Base-by-base conservation (phyloP, 1,140 invertebrate species). In the Heliconius hermathena region DNA sequence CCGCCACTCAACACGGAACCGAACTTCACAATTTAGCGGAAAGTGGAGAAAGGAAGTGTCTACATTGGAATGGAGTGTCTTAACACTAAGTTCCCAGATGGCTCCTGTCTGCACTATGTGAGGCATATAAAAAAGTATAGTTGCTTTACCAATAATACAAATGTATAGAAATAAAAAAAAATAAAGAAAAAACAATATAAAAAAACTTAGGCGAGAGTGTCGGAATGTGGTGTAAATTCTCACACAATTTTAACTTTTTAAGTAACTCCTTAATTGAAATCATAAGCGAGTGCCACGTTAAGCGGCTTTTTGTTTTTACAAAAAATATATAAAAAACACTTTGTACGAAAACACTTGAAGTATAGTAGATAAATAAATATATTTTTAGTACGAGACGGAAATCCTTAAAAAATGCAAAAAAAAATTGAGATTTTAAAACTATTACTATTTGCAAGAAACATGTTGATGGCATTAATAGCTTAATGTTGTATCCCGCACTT, bases 211-310 rank as follows among this genome's bases (percentile, higher is more conserved):
- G 54, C 9, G 20, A 29, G 9, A 70, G 60, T 71, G 49, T 60
- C 60, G 57, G 80, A 85, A 85, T 85, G 76, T 84, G 85, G 81
- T 86, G 86, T 87, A 84, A 83, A 86, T 86, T 87, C 85, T 88
- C 83, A 88, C 87, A 86, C 84, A 82, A 71, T 80, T 86, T 88
- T 86, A 26, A 74, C 83, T 82, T 73, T 18, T 71, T 49, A 84
- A 46, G 57, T 78, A 73, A 66, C 26, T 74, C 52, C 74, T 84
- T 89, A 84, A 89, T 89, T 87, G 78, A 86, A 88, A 76, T 82
- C 85, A 84, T 82, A 79, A 82, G 79, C 80, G 71, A 74, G 73
- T 83, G 80, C 81, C 79, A 52, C 81, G 78, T 85, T 33, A 5
- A 71, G 54, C 76, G 77, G 79, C 49, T 78, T 74, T 54, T 74